A percentile compares a stretch with the other conserved stretches of the same genome.
phyloP scores from a whole-genome alignment of 2,888 invertebrate species.

The Graphium colonna region DNA sequence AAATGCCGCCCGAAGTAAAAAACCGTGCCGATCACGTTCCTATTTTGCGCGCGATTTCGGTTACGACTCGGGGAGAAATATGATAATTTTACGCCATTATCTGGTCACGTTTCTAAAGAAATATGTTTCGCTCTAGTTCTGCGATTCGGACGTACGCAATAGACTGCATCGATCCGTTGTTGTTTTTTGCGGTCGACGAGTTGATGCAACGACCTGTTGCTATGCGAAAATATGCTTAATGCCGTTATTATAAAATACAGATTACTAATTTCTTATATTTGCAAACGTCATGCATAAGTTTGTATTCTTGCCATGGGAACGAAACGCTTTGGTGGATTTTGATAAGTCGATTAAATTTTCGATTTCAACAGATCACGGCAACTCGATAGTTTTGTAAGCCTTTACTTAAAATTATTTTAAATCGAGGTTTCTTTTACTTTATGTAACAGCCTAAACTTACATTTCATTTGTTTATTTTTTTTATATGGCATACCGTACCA shows the following conservation, averaged over 20 bases:
- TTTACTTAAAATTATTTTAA: not conserved
- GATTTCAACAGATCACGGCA: slow-evolving; percentile 3
- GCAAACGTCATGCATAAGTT: not conserved
- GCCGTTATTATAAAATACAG: not conserved
- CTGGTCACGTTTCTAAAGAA: slow-evolving; percentile 19
- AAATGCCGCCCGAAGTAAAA: not conserved
- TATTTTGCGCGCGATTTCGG: slow-evolving; percentile 3
- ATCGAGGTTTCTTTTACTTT: not conserved
- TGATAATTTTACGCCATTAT: slow-evolving; percentile 16
- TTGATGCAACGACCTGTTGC: not conserved
- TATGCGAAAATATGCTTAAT: slow-evolving; percentile 5
- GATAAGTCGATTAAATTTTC: slow-evolving; percentile 12
- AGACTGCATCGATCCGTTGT: slow-evolving; percentile 9
- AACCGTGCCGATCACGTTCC: not conserved
- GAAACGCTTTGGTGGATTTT: slow-evolving; percentile 9
- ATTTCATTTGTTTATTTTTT: not conserved
- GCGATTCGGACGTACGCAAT: slow-evolving; percentile 25
- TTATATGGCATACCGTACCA: not conserved
- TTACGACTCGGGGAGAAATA: slow-evolving; percentile 2
- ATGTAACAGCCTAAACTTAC: not conserved
- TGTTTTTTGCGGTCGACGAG: slow-evolving; percentile 1
- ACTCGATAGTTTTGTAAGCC: not conserved
- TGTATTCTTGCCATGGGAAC: slow-evolving; percentile 12
- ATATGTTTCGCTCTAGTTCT: slow-evolving; percentile 24
- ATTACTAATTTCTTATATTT: slow-evolving; percentile 3